Conservation (phyloP, 2,113 vertebrate species). For the Lasiurus cinereus region DNA sequence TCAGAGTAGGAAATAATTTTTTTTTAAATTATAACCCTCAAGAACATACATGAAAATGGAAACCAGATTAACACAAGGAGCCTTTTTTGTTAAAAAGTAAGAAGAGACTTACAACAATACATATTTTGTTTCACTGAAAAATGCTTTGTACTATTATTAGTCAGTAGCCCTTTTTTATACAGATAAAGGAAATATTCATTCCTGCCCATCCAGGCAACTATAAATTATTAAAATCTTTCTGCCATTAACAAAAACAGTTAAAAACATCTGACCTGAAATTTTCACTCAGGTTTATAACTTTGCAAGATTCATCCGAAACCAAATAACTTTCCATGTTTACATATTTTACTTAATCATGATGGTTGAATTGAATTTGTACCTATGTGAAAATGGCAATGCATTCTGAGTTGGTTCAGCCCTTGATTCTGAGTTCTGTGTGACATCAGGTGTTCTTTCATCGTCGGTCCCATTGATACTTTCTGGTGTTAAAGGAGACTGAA, state of each 20-base stretch:
- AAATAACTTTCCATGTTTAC: conserved; percentile 73
- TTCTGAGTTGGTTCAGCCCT: conserved; percentile 95
- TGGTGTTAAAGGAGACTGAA: conserved; percentile 94
- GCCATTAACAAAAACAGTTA: conserved; percentile 11
- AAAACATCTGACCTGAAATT: conserved; percentile 40
- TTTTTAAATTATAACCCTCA: neutral
- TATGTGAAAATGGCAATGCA: conserved; percentile 95
- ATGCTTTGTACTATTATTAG: conserved; percentile 27
- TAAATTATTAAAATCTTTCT: conserved; percentile 29
- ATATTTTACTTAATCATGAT: conserved; percentile 87
- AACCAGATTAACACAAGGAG: conserved; percentile 38
- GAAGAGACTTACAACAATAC: conserved; percentile 14
- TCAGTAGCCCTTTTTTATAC: conserved; percentile 26
- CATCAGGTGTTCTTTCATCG: conserved; percentile 91
- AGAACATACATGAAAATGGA: conserved; percentile 45
- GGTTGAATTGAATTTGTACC: conserved; percentile 91
- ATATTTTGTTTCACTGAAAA: conserved; percentile 38
- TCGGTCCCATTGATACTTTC: conserved; percentile 98
- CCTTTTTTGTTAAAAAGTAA: conserved; percentile 13
- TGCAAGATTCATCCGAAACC: conserved; percentile 42
- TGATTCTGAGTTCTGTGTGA: conserved; percentile 91
- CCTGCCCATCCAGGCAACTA: conserved; percentile 10
- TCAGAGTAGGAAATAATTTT: conserved; percentile 13
- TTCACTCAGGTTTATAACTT: conserved; percentile 60
- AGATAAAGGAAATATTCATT: conserved; percentile 48